Percentiles rank a stretch among this genome's conserved stretches.
phyloP scores from a whole-genome alignment of 2,888 invertebrate species.

The Drosophila algonquin region DNA sequence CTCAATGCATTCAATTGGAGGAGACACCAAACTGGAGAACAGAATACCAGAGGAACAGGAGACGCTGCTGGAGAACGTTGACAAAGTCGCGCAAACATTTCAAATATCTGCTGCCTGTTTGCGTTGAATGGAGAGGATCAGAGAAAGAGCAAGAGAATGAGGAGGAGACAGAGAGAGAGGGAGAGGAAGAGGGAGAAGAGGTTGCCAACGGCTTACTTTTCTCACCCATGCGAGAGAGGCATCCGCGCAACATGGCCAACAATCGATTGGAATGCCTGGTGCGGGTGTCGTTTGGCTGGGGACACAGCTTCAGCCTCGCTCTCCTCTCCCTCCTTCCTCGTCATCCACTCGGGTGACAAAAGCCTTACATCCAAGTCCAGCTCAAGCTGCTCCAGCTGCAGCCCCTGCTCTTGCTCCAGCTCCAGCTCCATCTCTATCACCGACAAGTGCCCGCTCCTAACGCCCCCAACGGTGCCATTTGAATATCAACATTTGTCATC shows the following conservation, averaged over 20 bases:
- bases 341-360: constrained; percentile 52
- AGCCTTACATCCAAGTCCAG: constrained; percentile 43
- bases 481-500: constrained; percentile 80
- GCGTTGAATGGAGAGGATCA: constrained; percentile 40
- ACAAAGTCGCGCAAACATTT: constrained; percentile 72
- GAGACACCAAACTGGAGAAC: constrained; percentile 32
- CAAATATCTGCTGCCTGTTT: constrained; percentile 64
- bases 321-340: neutral
- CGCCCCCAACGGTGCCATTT: constrained; percentile 70
- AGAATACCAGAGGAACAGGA: neutral
- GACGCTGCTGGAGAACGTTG: constrained; percentile 44
- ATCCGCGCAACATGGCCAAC: constrained; percentile 64
- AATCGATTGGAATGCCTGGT: constrained; percentile 72
- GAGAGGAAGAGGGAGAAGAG: neutral
- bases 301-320: neutral
- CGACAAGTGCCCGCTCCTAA: constrained; percentile 40
- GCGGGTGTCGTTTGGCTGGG: constrained; percentile 62
- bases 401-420: neutral
- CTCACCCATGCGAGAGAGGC: constrained; percentile 56
- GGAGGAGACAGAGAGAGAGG: neutral
- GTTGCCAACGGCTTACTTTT: constrained; percentile 66
- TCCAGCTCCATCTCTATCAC: neutral
- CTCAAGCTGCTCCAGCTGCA: constrained; percentile 7
- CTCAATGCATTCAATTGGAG: constrained; percentile 60
- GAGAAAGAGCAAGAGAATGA: neutral